A percentile compares a stretch with the other conserved stretches of the same genome.
These are phyloP conservation scores for Spisula subtruncata DNA, from an alignment of 2,888 invertebrate species.

Conservation along the genomic window DNA sequence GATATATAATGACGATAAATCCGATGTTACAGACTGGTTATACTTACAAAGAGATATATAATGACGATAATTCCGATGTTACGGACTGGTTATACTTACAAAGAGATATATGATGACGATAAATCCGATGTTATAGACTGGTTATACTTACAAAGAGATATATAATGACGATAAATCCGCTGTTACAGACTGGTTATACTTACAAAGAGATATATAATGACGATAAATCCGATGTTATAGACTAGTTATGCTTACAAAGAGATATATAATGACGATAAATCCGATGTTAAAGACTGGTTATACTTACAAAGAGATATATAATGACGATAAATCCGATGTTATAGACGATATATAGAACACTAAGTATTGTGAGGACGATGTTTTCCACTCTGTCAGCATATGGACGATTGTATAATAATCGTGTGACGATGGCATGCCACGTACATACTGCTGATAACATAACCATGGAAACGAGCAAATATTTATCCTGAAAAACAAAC, in stretches of 20 bases:
- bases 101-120: slow-evolving; percentile 86
- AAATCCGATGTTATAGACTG: slow-evolving; percentile 86
- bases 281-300: slow-evolving; percentile 85
- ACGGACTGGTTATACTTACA: slow-evolving; percentile 85
- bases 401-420: slow-evolving; percentile 70
- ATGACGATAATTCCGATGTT: slow-evolving; percentile 86
- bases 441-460: slow-evolving; percentile 85
- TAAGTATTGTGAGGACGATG: slow-evolving; percentile 85
- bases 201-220: slow-evolving; percentile 87
- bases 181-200: slow-evolving; percentile 85
- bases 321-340: slow-evolving; percentile 86
- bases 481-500: slow-evolving; percentile 84
- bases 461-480: slow-evolving; percentile 86
- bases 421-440: slow-evolving; percentile 86
- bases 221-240: slow-evolving; percentile 86
- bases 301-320: slow-evolving; percentile 87
- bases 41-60: slow-evolving; percentile 87
- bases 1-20: slow-evolving; percentile 83
- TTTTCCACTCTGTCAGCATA: slow-evolving; percentile 82
- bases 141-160: slow-evolving; percentile 86
- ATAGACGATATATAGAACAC: slow-evolving; percentile 84
- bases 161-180: slow-evolving; percentile 86
- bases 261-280: slow-evolving; percentile 86
- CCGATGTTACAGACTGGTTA: too few relatives aligned
- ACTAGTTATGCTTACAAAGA: slow-evolving; percentile 86